Percentiles rank a stretch among this genome's conserved stretches.
phyloP scores from a whole-genome alignment of 2,113 vertebrate species.

The Cebidichthys violaceus region DNA sequence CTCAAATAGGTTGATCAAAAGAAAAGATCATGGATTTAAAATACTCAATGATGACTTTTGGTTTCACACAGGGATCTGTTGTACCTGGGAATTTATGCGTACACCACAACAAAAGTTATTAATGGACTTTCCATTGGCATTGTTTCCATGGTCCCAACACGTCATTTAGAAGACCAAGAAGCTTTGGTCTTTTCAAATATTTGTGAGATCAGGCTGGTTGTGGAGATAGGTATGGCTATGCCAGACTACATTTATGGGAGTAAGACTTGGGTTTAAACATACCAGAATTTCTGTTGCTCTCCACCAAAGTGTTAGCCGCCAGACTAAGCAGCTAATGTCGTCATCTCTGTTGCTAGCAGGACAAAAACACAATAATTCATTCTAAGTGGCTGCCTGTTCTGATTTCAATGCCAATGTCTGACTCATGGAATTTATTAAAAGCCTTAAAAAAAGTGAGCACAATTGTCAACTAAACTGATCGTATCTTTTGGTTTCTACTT shows the following conservation, averaged over 20 bases:
- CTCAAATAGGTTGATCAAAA: no score
- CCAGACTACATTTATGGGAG: neutral
- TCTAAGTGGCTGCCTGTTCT: constrained; percentile 6
- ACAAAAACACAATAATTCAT: constrained; percentile 6
- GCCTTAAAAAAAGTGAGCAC: neutral
- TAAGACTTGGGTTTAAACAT: neutral
- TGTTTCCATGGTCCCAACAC: no score
- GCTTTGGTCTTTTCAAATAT: no score
- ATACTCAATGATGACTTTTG: no score
- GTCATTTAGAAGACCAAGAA: no score
- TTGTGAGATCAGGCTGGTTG: no score
- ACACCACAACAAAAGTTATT: no score
- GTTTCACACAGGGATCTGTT: no score
- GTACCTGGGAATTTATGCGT: no score
- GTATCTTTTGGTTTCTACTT: neutral
- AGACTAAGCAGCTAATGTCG: neutral
- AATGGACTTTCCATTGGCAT: no score
- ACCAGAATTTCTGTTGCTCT: neutral
- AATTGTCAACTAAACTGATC: neutral
- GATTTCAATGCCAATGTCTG: constrained; percentile 1
- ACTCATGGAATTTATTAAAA: neutral
- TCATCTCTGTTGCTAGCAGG: neutral
- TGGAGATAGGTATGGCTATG: no score
- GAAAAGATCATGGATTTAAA: no score
- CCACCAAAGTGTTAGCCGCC: neutral